Evolutionary conservation across 2,888 invertebrate genomes (phyloP), one percentile per base, ranked within the genome.

Genomic region (Pherbina coryleti): DNA sequence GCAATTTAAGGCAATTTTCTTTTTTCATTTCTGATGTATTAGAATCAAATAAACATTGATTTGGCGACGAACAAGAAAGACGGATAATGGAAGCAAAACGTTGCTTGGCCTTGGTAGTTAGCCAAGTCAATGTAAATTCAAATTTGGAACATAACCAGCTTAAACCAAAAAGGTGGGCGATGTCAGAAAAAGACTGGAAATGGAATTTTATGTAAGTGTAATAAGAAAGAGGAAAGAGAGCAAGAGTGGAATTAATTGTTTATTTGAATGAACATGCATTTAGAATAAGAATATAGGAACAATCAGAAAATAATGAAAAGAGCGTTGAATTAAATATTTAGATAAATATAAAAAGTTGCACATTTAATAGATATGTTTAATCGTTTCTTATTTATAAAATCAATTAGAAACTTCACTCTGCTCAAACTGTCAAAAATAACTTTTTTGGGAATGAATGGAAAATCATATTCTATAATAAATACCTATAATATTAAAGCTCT

Each of bases 41-140:
- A 49, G 11, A 67, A 49, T 44, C 67, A 25, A 67, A 25, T 67
- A 22, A 22, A 67, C 67, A 67, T 67, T 49, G 67, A 49, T 57
- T 57, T 19, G 25, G 57, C 22, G 37, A 37, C 37, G 37, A 37
- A 37, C 37, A 37, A 37, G 37, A 37, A 37, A 37, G 37, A 37
- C 37, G 8, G 37, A 37, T 37, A 37, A 37, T 37, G 37, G 37
- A 37, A 37, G 8, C 37, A 7, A 37, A 37, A 7, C 8, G 37
- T 25, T n/a, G 17, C 17, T 44, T 44, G 66, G 37, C 22, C 34
- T 66, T 37, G 66, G 31, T 57, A 19, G 49, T 22, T 22, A 67
- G 25, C 22, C 67, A 67, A 67, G 25, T 22, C 67, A 49, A 9
- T 67, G 44, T 14, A 49, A 67, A 67, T 67, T 67, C 25, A 67